Conservation (phyloP, 2,888 invertebrate species). For the Rutpela maculata region DNA sequence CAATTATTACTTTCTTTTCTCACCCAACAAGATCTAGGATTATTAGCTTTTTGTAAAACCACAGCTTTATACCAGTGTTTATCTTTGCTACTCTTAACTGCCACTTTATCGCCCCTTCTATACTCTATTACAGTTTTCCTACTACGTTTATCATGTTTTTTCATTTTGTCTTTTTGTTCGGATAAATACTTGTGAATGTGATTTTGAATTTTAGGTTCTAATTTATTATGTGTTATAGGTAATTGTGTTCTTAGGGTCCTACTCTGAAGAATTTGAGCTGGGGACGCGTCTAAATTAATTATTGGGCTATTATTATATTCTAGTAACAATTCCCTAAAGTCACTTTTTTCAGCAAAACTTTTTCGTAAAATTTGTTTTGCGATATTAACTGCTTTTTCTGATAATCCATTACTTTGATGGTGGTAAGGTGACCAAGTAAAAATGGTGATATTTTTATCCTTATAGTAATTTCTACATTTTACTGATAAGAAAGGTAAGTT, state of each 20-base stretch:
- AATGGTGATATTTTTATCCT: constrained; percentile 53
- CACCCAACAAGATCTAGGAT: constrained; percentile 35
- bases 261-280: constrained; percentile 54
- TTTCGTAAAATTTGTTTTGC: constrained; percentile 57
- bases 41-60: constrained; percentile 47
- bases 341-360: constrained; percentile 46
- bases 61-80: constrained; percentile 51
- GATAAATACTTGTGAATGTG: constrained; percentile 22
- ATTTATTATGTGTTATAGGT: constrained; percentile 43
- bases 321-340: constrained; percentile 50
- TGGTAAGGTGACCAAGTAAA: constrained; percentile 45
- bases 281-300: constrained; percentile 49
- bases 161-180: constrained; percentile 22
- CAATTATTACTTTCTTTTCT: constrained; percentile 13
- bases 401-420: constrained; percentile 53
- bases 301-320: constrained; percentile 55
- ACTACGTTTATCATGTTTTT: constrained; percentile 24
- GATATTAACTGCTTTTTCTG: constrained; percentile 56
- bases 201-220: constrained; percentile 52
- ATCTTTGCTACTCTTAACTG: constrained; percentile 48
- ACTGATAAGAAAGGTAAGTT: constrained; percentile 56
- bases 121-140: constrained; percentile 19
- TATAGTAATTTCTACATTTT: constrained; percentile 51
- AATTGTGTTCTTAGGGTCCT: constrained; percentile 50
- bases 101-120: constrained; percentile 47